A percentile compares a stretch with the other conserved stretches of the same genome.
phyloP scores from a whole-genome alignment of 2,797 vertebrate genomes.

The Anguilla pacifica region DNA sequence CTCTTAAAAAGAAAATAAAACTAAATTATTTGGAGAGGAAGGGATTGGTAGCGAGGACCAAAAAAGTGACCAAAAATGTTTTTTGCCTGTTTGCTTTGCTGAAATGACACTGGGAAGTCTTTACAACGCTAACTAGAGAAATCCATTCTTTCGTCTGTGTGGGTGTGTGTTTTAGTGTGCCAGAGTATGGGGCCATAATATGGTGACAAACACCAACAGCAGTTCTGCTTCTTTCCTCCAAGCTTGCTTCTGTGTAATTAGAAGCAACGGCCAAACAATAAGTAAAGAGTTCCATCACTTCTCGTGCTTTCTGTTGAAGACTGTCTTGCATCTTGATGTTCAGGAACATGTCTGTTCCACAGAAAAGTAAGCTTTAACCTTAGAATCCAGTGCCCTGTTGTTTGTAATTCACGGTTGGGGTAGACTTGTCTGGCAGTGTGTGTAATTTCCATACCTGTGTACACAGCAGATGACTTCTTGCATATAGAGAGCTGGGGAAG shows the following conservation, averaged over 20 bases:
- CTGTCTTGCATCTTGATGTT: constrained; percentile 21
- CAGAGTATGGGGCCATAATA: neutral
- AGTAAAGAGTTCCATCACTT: constrained; percentile 23
- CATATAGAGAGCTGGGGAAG: neutral
- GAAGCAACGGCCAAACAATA: constrained; percentile 23
- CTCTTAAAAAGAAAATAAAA: neutral
- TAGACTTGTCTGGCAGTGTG: neutral
- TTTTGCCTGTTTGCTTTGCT: no score
- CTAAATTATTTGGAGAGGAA: constrained; percentile 9
- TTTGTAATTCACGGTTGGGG: neutral
- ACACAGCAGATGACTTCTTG: neutral
- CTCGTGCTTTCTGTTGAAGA: constrained; percentile 21
- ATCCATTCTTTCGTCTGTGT: no score
- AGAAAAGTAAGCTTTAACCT: neutral
- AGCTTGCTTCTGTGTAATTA: constrained; percentile 27
- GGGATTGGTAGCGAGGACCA: neutral
- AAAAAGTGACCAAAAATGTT: constrained; percentile 24
- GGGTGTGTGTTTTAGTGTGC: constrained; percentile 23
- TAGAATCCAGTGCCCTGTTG: neutral
- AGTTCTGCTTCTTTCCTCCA: neutral
- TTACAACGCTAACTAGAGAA: no score
- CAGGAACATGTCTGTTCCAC: neutral
- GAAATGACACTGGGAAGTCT: no score
- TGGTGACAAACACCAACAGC: constrained; percentile 9
- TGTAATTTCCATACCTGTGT: neutral